Conservation (phyloP, 2,888 invertebrate genomes). For the Homarus gammarus region DNA sequence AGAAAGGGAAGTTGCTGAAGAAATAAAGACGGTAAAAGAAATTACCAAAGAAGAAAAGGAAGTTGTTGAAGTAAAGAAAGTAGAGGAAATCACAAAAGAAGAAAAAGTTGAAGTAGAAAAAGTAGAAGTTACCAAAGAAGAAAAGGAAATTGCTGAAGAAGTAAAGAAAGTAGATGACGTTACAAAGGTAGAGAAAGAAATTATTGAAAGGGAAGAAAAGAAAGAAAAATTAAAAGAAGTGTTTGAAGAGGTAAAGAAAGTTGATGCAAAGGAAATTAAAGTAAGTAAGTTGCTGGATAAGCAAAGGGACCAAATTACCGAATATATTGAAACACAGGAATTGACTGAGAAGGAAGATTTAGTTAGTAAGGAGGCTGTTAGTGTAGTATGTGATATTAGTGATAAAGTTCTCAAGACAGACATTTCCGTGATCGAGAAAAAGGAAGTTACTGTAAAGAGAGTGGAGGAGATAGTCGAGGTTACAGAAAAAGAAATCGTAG, state of each 20-base stretch:
- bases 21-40: constrained; percentile 21
- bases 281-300: constrained; percentile 81
- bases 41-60: neutral
- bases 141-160: constrained; percentile 6
- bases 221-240: constrained; percentile 12
- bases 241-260: constrained; percentile 15
- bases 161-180: neutral
- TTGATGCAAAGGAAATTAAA: constrained; percentile 83
- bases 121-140: neutral
- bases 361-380: too few species aligned
- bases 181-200: neutral
- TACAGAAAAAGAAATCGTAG: neutral
- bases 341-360: neutral
- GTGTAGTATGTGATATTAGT: too few species aligned
- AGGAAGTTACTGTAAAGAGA: neutral
- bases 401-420: too few species aligned
- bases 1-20: neutral
- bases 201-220: neutral
- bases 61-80: constrained; percentile 33
- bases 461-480: neutral
- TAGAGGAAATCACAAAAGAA: constrained; percentile 5
- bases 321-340: constrained; percentile 7
- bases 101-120: constrained; percentile 13
- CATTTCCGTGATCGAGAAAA: neutral
- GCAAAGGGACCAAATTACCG: neutral